Conservation (phyloP, 2,888 invertebrate genomes). For the Galerucella nymphaeae region DNA sequence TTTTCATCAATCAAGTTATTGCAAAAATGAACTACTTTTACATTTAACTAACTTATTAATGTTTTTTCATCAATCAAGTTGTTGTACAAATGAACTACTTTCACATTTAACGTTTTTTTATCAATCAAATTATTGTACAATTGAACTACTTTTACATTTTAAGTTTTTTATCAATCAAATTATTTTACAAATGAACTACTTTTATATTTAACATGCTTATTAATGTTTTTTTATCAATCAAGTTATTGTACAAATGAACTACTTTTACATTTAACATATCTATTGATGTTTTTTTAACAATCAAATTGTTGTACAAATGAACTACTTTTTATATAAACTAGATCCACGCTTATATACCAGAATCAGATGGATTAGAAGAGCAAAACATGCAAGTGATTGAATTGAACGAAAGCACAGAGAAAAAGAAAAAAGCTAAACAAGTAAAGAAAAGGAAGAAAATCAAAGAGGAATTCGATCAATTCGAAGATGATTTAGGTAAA, state of each 20-base stretch:
- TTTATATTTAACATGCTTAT: background rate
- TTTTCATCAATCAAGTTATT: too few species aligned
- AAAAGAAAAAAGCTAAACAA: conserved; percentile 42
- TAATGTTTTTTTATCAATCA: background rate
- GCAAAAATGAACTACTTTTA: too few species aligned
- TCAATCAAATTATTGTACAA: too few species aligned
- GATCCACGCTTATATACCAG: conserved; percentile 82
- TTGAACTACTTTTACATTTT: too few species aligned
- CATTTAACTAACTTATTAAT: too few species aligned
- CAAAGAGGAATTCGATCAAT: conserved; percentile 57
- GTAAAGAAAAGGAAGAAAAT: conserved; percentile 55
- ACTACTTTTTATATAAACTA: conserved; percentile 68
- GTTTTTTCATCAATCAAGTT: too few species aligned
- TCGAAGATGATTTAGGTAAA: conserved; percentile 48
- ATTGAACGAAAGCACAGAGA: conserved; percentile 46
- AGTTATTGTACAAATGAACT: background rate
- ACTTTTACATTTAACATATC: too few species aligned
- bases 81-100: too few species aligned
- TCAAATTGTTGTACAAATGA: too few species aligned
- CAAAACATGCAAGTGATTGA: conserved; percentile 67
- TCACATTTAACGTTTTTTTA: too few species aligned
- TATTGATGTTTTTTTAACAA: too few species aligned
- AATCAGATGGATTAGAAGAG: conserved; percentile 67
- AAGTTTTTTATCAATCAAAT: too few species aligned
- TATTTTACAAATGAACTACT: background rate